Conservation (phyloP, 2,113 vertebrate genomes). For the Corythornis cristatus region DNA sequence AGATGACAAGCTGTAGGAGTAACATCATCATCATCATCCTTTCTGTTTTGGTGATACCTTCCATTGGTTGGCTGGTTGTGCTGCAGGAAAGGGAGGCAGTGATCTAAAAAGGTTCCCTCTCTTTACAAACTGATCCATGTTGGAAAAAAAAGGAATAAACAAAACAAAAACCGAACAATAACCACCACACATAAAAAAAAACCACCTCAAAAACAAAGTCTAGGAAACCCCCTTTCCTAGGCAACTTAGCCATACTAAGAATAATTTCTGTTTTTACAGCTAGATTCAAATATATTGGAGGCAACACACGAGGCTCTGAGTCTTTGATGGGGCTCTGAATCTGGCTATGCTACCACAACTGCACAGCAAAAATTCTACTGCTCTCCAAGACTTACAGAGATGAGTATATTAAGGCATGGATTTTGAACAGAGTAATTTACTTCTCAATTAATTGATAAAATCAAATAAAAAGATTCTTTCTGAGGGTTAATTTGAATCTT, state of each 20-base stretch:
- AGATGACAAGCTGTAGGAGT: background rate
- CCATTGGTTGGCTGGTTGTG: background rate
- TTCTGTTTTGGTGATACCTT: background rate
- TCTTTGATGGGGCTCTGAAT: background rate
- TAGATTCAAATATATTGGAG: background rate
- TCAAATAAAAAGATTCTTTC: background rate
- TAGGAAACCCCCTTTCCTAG: too few relatives aligned
- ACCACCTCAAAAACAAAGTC: too few relatives aligned
- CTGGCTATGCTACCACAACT: background rate
- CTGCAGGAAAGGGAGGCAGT: background rate
- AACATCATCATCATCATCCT: background rate
- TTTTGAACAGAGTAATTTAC: background rate
- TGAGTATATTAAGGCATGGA: background rate
- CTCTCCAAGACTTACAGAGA: background rate
- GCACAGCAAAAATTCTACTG: background rate
- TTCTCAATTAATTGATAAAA: background rate
- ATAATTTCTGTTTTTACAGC: background rate
- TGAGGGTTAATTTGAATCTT: background rate
- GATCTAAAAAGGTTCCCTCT: background rate
- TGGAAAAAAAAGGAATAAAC: background rate
- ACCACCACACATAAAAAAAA: too few relatives aligned
- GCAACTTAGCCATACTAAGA: background rate
- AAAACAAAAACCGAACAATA: too few relatives aligned
- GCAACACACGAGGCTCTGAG: background rate
- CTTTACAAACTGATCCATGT: background rate